phyloP scores from a whole-genome alignment of 2,888 invertebrate species.

The Tenthredo scrophulariae region DNA sequence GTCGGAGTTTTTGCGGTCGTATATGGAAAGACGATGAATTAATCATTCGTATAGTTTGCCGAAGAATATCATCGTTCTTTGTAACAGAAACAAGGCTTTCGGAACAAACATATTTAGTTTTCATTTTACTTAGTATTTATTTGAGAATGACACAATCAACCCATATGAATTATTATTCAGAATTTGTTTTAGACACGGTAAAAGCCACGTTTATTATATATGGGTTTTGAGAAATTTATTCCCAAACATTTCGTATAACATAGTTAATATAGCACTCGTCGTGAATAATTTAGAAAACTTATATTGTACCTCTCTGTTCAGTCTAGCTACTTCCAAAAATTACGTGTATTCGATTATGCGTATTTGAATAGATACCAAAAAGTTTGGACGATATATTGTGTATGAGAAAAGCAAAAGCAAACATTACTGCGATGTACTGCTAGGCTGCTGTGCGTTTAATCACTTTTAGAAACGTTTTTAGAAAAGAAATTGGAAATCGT shows the following conservation, averaged over 20 bases:
- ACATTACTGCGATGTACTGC: not conserved
- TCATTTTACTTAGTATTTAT: not conserved
- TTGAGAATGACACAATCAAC: not conserved
- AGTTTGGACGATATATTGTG: not conserved
- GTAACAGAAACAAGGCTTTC: not conserved
- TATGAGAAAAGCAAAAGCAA: slow-evolving; percentile 4
- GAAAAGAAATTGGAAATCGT: not conserved
- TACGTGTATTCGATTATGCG: too few species aligned
- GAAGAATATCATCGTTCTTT: not conserved
- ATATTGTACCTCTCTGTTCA: not conserved
- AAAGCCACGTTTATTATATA: not conserved
- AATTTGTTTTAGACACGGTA: not conserved
- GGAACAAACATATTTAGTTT: not conserved
- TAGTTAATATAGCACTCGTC: not conserved
- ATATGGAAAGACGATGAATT: not conserved
- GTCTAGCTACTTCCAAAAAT: not conserved
- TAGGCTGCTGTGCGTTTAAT: not conserved
- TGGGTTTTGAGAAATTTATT: not conserved
- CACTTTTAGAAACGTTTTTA: not conserved
- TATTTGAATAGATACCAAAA: not conserved
- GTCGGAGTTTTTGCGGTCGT: not conserved
- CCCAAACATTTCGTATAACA: not conserved
- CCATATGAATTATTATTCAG: not conserved
- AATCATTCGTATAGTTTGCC: not conserved
- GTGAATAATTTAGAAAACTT: not conserved